These are phyloP conservation scores for Drosophila recens DNA, from an alignment of 2,888 invertebrate species.

Conservation along the genomic window DNA sequence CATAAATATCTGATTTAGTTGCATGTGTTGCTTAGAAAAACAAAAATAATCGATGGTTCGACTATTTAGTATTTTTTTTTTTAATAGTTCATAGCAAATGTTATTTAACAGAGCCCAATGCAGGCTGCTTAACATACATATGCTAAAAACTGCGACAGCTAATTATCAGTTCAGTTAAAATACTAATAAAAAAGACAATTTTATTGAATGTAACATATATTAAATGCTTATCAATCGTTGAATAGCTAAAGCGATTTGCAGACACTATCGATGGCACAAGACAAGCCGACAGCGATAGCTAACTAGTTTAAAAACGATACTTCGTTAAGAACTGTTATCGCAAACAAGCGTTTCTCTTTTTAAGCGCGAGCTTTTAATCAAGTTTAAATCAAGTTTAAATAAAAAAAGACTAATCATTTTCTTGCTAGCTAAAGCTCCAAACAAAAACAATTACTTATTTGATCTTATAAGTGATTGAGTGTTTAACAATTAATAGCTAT, in stretches of 20 bases:
- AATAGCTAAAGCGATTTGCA: not conserved
- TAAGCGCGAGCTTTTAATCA: not conserved
- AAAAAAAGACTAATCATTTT: not conserved
- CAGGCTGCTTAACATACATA: too few species aligned
- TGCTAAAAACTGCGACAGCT: too few species aligned
- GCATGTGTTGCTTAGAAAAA: too few species aligned
- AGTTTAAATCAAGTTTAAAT: not conserved
- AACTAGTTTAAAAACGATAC: not conserved
- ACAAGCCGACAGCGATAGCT: not conserved
- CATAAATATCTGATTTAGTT: too few species aligned
- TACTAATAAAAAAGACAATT: too few species aligned
- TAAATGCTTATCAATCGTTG: too few species aligned
- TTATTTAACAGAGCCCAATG: too few species aligned
- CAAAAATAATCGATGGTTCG: too few species aligned
- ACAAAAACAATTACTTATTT: not conserved
- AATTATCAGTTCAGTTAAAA: too few species aligned
- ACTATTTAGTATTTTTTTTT: too few species aligned
- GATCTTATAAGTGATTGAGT: slow-evolving; percentile 5
- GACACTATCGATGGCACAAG: not conserved
- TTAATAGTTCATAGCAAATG: too few species aligned
- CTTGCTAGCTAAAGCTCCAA: not conserved
- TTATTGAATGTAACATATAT: too few species aligned
- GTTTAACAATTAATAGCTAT: slow-evolving; percentile 7
- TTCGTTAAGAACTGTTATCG: not conserved
- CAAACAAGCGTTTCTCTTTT: not conserved